Percentiles rank a stretch among this genome's conserved stretches.
These are phyloP conservation scores for Aphaenogaster floridana DNA, from an alignment of 1,140 invertebrate genomes.

Conservation along the genomic window DNA sequence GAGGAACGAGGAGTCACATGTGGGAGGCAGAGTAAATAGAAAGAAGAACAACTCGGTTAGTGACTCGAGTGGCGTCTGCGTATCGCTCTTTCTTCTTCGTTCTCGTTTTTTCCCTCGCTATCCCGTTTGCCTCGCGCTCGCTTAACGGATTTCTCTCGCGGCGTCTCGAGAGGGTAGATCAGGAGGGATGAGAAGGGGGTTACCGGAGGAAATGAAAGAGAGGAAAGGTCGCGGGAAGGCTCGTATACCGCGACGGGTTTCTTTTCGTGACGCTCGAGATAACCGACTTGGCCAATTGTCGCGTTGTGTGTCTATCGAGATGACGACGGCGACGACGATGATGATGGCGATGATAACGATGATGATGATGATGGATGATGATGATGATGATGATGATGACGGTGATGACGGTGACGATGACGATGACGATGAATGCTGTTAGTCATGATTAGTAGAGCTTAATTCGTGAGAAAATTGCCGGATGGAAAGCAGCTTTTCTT, in stretches of 20 bases:
- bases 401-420: neutral
- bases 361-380: conserved; percentile 6
- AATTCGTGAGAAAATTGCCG: neutral
- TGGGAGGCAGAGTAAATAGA: conserved; percentile 81
- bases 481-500: neutral
- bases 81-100: conserved; percentile 31
- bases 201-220: neutral
- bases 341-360: neutral
- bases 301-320: conserved; percentile 82
- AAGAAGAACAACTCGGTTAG: conserved; percentile 84
- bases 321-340: conserved; percentile 42
- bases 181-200: neutral
- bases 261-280: conserved; percentile 14
- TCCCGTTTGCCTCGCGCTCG: conserved; percentile 10
- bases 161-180: neutral
- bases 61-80: conserved; percentile 34
- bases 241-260: conserved; percentile 37
- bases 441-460: conserved; percentile 63
- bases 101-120: neutral
- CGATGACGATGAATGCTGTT: conserved; percentile 40
- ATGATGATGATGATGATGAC: neutral
- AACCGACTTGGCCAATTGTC: conserved; percentile 77
- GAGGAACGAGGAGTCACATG: conserved; percentile 81
- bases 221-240: neutral
- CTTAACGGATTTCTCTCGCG: conserved; percentile 11